A percentile compares a stretch with the other conserved stretches of the same genome.
Evolutionary conservation across 2,797 vertebrate species (phyloP).

Genomic region (Macropus fuliginosus): DNA sequence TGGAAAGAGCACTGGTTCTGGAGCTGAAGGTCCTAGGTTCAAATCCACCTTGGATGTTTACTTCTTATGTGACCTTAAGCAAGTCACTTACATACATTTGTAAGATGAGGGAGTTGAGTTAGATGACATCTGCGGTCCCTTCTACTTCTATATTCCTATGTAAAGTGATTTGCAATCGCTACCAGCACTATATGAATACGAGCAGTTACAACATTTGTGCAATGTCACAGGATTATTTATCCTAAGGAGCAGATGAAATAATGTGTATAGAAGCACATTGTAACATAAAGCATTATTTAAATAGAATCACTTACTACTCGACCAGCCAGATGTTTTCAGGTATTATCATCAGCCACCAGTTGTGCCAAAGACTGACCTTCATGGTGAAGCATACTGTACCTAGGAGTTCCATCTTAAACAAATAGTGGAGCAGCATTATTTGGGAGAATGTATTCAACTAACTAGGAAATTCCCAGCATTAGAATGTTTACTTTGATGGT

Average conservation of each 20-base stretch:
- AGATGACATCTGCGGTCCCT: neutral
- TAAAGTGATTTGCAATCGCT: neutral
- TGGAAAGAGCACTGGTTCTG: neutral
- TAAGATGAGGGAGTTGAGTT: neutral
- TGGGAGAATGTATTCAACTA: neutral
- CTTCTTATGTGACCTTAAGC: neutral
- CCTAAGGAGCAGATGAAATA: neutral
- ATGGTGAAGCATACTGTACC: neutral
- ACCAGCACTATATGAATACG: neutral
- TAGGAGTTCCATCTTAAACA: neutral
- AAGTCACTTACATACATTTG: neutral
- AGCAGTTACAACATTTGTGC: neutral
- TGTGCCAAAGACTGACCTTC: neutral
- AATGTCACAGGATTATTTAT: neutral
- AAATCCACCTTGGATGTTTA: neutral
- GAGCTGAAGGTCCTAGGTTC: neutral
- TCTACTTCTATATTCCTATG: neutral
- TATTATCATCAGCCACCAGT: neutral
- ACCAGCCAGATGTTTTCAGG: neutral
- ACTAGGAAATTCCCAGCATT: slow-evolving; percentile 67
- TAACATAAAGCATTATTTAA: neutral
- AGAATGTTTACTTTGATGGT: slow-evolving; percentile 40
- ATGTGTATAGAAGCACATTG: neutral
- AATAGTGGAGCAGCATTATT: neutral
- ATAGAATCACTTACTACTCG: neutral